Percentiles rank a stretch among this genome's conserved stretches.
Conservation (phyloP, 2,888 invertebrate genomes). For the Petrophora chlorosata region DNA sequence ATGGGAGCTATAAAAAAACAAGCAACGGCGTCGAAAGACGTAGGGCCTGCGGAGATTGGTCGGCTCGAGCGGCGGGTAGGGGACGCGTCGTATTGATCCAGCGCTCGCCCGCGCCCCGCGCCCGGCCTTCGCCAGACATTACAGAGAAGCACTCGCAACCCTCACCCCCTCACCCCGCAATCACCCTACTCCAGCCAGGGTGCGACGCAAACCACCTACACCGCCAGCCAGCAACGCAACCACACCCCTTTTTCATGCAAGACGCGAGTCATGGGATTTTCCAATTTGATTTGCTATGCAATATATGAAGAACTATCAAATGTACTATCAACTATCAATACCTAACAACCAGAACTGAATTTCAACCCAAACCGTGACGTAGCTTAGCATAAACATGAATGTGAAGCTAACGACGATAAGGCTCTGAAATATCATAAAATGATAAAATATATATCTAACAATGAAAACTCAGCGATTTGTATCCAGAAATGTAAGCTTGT, state of each 20-base stretch:
- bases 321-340: too few species aligned
- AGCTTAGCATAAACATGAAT: neutral
- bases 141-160: conserved; percentile 67
- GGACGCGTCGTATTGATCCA: conserved; percentile 73
- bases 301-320: conserved; percentile 41
- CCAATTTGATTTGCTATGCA: conserved; percentile 75
- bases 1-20: conserved; percentile 79
- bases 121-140: conserved; percentile 64
- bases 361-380: too few species aligned
- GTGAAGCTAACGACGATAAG: conserved; percentile 1
- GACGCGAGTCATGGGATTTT: conserved; percentile 79
- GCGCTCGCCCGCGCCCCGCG: conserved; percentile 53
- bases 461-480: conserved; percentile 33
- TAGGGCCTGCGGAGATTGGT: conserved; percentile 79
- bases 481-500: conserved; percentile 43
- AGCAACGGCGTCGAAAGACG: conserved; percentile 81
- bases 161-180: conserved; percentile 42
- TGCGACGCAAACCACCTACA: conserved; percentile 54
- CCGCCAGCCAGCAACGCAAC: conserved; percentile 60
- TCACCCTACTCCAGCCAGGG: conserved; percentile 51
- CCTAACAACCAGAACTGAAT: too few species aligned
- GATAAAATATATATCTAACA: conserved; percentile 23
- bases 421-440: conserved; percentile 39
- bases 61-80: conserved; percentile 57
- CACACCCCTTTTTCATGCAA: conserved; percentile 79